Evolutionary conservation across 2,888 invertebrate species (phyloP).

Genomic region (Brenthis daphne): DNA sequence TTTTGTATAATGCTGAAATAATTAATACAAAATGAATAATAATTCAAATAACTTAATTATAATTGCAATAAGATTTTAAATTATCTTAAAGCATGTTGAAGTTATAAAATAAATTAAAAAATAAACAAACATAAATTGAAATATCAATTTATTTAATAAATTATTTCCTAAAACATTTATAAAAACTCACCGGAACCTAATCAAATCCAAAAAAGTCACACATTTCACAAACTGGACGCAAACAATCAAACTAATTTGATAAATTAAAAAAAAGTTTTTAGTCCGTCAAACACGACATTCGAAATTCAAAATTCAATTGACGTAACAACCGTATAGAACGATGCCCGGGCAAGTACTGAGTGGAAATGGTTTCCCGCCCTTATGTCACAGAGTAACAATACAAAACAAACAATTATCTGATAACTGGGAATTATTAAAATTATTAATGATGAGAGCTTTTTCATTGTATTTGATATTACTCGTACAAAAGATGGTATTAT

Average conservation of each 20-base stretch:
- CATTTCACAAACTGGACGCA: slow-evolving; percentile 15
- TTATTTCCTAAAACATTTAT: slow-evolving; percentile 1
- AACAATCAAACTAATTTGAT: slow-evolving; percentile 13
- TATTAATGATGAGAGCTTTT: not conserved
- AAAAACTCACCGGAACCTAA: slow-evolving; percentile 13
- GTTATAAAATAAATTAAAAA: too few relatives aligned
- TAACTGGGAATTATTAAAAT: not conserved
- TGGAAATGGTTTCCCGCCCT: slow-evolving; percentile 65
- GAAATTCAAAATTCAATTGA: slow-evolving; percentile 50
- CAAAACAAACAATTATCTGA: slow-evolving; percentile 16
- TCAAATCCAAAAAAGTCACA: slow-evolving; percentile 27
- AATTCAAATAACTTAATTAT: too few relatives aligned
- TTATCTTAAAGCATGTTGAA: too few relatives aligned
- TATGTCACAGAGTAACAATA: slow-evolving; percentile 53
- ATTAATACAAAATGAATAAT: too few relatives aligned
- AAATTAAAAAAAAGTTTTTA: slow-evolving; percentile 24
- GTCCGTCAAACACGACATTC: slow-evolving; percentile 42
- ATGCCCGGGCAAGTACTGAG: slow-evolving; percentile 61
- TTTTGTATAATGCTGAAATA: too few relatives aligned
- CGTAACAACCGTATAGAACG: slow-evolving; percentile 54
- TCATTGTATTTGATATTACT: not conserved
- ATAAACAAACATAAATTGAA: too few relatives aligned
- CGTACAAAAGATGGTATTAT: not conserved
- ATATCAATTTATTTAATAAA: too few relatives aligned
- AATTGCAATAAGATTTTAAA: too few relatives aligned